Evolutionary conservation across 2,888 invertebrate genomes (phyloP).

Genomic region (Thumatha senex): DNA sequence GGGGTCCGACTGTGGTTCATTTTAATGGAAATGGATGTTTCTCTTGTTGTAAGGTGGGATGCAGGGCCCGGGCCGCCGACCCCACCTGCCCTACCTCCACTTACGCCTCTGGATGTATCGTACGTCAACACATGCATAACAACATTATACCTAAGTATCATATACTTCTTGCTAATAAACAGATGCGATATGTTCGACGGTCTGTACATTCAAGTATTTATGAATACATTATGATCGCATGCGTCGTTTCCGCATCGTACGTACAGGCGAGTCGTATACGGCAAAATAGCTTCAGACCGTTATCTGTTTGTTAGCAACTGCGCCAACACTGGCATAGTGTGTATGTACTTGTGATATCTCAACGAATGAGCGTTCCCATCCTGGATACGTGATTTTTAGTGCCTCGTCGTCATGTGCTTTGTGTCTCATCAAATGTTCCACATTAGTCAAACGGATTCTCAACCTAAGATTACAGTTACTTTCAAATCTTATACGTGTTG

Average conservation of each 20-base stretch:
- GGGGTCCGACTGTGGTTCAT: slow-evolving; percentile 66
- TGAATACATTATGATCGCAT: slow-evolving; percentile 20
- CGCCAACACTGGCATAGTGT: slow-evolving; percentile 33
- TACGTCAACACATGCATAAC: slow-evolving; percentile 66
- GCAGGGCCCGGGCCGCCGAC: slow-evolving; percentile 81
- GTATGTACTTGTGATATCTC: slow-evolving; percentile 32
- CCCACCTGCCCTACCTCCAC: slow-evolving; percentile 84
- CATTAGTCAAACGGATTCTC: slow-evolving; percentile 6
- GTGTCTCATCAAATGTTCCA: slow-evolving; percentile 14
- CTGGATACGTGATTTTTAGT: slow-evolving; percentile 34
- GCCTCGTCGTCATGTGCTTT: slow-evolving; percentile 32
- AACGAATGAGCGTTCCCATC: slow-evolving; percentile 30
- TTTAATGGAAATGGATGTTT: slow-evolving; percentile 75
- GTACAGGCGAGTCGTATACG: slow-evolving; percentile 18
- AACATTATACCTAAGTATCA: slow-evolving; percentile 33
- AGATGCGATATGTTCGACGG: slow-evolving; percentile 38
- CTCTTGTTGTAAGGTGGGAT: slow-evolving; percentile 82
- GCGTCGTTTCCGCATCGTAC: slow-evolving; percentile 19
- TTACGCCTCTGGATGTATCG: slow-evolving; percentile 85
- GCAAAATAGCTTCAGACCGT: slow-evolving; percentile 15
- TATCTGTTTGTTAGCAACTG: slow-evolving; percentile 46
- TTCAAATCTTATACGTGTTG: slow-evolving; percentile 24
- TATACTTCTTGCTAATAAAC: slow-evolving; percentile 56
- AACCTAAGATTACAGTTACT: neutral
- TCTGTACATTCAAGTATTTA: slow-evolving; percentile 8